Conservation (phyloP, 2,113 vertebrate species). For the Panurus biarmicus region DNA sequence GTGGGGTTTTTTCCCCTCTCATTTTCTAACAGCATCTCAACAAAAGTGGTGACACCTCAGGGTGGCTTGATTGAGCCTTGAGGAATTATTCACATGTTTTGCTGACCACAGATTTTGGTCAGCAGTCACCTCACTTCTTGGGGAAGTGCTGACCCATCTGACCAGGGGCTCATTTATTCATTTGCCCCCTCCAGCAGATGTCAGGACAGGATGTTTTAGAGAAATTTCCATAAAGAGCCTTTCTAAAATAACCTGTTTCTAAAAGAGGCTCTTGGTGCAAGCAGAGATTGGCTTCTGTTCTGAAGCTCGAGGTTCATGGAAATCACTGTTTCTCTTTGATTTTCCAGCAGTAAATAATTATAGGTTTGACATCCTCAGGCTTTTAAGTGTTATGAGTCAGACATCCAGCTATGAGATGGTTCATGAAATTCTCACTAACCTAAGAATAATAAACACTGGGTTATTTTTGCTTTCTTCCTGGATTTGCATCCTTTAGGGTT, state of each 20-base stretch:
- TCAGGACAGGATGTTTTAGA: not conserved
- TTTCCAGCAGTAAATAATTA: constrained; percentile 43
- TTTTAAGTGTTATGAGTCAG: constrained; percentile 41
- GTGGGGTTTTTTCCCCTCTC: accelerated
- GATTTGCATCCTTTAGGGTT: not conserved
- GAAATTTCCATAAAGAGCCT: not conserved
- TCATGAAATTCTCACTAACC: constrained; percentile 8
- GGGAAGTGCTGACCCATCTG: not conserved
- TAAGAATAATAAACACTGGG: constrained; percentile 23
- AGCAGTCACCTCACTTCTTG: not conserved
- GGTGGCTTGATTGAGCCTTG: not conserved
- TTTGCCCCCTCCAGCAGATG: not conserved
- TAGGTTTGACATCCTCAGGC: constrained; percentile 14
- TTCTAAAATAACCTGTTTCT: constrained; percentile 32
- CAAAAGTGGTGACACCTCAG: not conserved
- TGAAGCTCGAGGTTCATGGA: constrained; percentile 46
- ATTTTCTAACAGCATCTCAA: not conserved
- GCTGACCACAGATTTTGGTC: not conserved
- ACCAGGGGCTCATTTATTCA: not conserved
- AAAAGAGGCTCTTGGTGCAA: not conserved
- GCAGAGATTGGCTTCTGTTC: constrained; percentile 21
- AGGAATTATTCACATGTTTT: not conserved
- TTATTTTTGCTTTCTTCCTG: constrained; percentile 21
- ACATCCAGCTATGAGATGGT: not conserved
- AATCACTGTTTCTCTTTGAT: constrained; percentile 46